These are phyloP conservation scores for Diglossa cyanea DNA, from an alignment of 2,797 vertebrate species.

Conservation along the genomic window DNA sequence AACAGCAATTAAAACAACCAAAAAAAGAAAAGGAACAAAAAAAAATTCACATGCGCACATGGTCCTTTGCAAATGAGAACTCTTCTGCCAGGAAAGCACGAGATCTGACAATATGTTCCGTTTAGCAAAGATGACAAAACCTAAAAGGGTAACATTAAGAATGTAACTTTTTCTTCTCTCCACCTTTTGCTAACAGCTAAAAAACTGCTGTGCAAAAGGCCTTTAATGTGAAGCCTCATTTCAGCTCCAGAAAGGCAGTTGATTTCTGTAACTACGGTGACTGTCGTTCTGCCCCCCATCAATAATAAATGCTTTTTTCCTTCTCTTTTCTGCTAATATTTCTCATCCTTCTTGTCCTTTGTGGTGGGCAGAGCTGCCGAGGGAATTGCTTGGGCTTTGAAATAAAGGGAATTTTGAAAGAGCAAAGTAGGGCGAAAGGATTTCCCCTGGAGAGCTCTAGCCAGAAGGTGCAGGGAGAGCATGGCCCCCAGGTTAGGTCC, in stretches of 20 bases:
- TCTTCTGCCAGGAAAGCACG: slow-evolving; percentile 7
- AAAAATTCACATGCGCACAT: background rate
- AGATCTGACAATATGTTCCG: slow-evolving; percentile 19
- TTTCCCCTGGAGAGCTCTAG: background rate
- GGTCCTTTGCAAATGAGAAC: slow-evolving; percentile 30
- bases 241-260: background rate
- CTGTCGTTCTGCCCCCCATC: background rate
- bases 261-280: background rate
- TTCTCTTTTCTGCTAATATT: background rate
- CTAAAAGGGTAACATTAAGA: background rate
- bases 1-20: background rate
- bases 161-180: background rate
- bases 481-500: background rate
- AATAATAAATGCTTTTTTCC: background rate
- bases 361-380: background rate
- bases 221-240: background rate
- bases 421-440: background rate
- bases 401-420: background rate
- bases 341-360: background rate
- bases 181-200: background rate
- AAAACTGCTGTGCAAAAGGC: background rate
- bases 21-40: background rate
- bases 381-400: background rate
- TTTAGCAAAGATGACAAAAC: slow-evolving; percentile 27
- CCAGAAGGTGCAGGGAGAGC: background rate